A percentile compares a stretch with the other conserved stretches of the same genome.
Conservation (phyloP, 2,113 vertebrate genomes). For the Lophotis ruficrista region DNA sequence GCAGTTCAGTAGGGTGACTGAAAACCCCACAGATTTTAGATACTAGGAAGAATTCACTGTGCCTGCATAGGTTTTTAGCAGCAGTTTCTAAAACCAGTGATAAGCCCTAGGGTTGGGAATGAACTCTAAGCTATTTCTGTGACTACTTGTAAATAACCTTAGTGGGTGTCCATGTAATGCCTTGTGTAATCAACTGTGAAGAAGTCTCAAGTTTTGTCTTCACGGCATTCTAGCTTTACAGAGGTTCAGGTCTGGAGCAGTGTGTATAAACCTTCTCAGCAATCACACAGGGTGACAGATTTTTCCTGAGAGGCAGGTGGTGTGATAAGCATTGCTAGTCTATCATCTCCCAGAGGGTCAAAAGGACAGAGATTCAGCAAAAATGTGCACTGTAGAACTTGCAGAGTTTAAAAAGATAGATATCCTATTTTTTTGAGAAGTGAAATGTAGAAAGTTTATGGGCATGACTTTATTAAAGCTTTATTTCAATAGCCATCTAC, state of each 20-base stretch:
- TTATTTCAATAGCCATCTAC: background rate
- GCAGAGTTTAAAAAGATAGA: background rate
- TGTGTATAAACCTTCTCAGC: background rate
- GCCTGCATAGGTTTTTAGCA: background rate
- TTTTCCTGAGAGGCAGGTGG: background rate
- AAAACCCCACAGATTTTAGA: background rate
- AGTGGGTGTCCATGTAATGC: background rate
- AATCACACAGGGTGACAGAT: background rate
- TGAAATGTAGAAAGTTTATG: background rate
- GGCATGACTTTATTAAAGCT: background rate
- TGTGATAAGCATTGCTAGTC: background rate
- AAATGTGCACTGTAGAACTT: background rate
- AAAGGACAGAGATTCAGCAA: background rate
- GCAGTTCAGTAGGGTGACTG: background rate
- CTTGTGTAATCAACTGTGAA: conserved; percentile 1
- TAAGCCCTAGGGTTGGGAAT: background rate
- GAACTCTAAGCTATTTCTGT: background rate
- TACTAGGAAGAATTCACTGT: background rate
- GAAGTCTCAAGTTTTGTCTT: background rate
- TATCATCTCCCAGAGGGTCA: background rate
- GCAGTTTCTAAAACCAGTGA: background rate
- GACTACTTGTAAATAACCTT: background rate
- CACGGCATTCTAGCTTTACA: background rate
- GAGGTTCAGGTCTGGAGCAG: background rate
- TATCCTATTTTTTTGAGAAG: background rate